Percentiles rank a stretch among this genome's conserved stretches.
These are phyloP conservation scores for Vidua macroura DNA, from an alignment of 2,113 vertebrate species.

Conservation along the genomic window DNA sequence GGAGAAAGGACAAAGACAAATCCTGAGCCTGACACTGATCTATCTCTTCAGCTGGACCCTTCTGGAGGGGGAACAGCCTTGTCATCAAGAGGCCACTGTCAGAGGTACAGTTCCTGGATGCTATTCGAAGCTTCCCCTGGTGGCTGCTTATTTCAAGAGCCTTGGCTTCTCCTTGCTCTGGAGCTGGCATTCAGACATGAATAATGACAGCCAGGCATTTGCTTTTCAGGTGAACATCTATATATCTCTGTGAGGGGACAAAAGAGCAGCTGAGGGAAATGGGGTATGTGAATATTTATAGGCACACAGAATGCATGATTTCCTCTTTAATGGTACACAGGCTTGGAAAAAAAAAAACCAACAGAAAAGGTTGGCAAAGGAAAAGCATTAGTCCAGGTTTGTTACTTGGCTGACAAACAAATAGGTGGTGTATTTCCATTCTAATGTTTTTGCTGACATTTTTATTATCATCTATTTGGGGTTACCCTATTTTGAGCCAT, in stretches of 20 bases:
- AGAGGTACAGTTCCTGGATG: neutral
- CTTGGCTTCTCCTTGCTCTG: conserved; percentile 11
- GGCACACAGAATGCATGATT: conserved; percentile 26
- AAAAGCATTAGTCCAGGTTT: conserved; percentile 19
- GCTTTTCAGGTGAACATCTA: conserved; percentile 48
- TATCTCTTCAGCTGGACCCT: neutral
- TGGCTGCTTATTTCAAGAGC: neutral
- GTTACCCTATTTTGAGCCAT: conserved; percentile 14
- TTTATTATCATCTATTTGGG: conserved; percentile 15
- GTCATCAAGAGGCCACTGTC: neutral
- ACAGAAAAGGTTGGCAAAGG: neutral
- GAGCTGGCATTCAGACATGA: conserved; percentile 27
- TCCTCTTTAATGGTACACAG: conserved; percentile 20
- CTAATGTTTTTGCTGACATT: conserved; percentile 3
- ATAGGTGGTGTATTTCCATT: conserved; percentile 13
- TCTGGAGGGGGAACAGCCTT: neutral
- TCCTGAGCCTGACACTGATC: neutral
- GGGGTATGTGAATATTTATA: conserved; percentile 13
- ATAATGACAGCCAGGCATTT: conserved; percentile 32
- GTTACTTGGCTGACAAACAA: conserved; percentile 27
- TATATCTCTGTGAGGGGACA: conserved; percentile 19
- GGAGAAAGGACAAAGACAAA: neutral
- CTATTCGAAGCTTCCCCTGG: neutral
- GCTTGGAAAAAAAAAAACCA: neutral
- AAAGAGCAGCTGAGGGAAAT: neutral